Evolutionary conservation across 1,140 invertebrate genomes (phyloP), one percentile per base, ranked within the genome.

Genomic region (Micrasema minimum): DNA sequence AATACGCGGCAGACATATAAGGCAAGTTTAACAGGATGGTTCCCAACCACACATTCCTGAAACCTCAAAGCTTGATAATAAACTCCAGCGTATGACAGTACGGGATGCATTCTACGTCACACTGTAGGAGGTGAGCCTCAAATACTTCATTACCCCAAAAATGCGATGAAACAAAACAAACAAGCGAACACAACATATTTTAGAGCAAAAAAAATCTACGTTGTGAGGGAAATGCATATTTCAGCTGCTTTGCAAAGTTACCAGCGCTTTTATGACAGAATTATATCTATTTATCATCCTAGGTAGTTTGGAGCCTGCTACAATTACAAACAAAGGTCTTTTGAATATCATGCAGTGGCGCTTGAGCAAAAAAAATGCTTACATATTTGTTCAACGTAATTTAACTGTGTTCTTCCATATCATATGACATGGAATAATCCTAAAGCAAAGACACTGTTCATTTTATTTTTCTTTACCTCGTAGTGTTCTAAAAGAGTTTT

Each of bases 111-210:
- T 69, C 51, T 43, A 26, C 43, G 59, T 69, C 68, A 61, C 51
- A 35, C 66, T 50, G 62, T 18, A n/a, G 64, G 6, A n/a, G n/a
- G 51, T 7, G 35, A 53, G 18, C 65, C 51, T 20, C 72, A 48
- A 73, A 73, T 73, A 66, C 72, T 73, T 73, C 72, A 73, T 73
- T 69, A 73, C 66, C 72, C 35, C 62, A 51, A 72, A 72, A 57
- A 67, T 65, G 59, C 43, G 72, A 64, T 51, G 46, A 65, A 69
- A 18, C 46, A 38, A 61, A 50, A 72, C 53, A 67, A 48, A 53
- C 26, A 43, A 26, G 57, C 16, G 23, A 41, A 43, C 55, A 9
- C 41, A 12, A 37, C 14, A 37, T 22, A 14, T 14, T 51, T 22
- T 23, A 9, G 12, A n/a, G 1, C 37, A 37, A 20, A 38, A 31